Conservation (phyloP, 2,113 vertebrate genomes). For the Petrocephalus microphthalmus region DNA sequence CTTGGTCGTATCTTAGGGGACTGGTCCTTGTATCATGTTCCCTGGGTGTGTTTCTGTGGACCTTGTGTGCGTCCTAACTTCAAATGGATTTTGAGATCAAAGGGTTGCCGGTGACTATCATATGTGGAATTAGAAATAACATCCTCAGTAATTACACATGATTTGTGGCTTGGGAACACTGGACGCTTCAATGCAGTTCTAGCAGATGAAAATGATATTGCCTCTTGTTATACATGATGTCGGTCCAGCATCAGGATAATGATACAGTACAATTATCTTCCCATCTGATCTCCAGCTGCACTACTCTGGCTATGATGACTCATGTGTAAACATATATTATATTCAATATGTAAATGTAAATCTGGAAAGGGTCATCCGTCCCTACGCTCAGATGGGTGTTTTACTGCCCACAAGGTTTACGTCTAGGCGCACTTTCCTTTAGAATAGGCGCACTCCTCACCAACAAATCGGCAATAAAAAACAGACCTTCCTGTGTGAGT, state of each 20-base stretch:
- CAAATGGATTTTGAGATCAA: slow-evolving; percentile 8
- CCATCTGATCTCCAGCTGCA: neutral
- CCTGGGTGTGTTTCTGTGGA: neutral
- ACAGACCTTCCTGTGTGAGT: neutral
- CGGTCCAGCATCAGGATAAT: neutral
- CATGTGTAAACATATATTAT: neutral
- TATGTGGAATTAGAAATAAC: neutral
- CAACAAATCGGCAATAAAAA: neutral
- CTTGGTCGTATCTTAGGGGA: neutral
- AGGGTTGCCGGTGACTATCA: neutral
- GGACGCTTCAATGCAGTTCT: neutral
- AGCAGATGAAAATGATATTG: neutral
- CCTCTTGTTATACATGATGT: neutral
- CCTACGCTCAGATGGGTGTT: neutral
- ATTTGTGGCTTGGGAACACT: neutral
- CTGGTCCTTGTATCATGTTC: neutral
- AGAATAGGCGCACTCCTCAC: neutral
- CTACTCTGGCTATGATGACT: neutral
- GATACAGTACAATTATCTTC: neutral
- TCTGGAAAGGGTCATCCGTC: neutral
- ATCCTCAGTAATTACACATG: neutral
- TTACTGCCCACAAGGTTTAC: neutral
- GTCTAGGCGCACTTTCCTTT: neutral
- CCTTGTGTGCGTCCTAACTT: neutral
- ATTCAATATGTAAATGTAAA: neutral